Percentiles rank a stretch among this genome's conserved stretches.
Conservation (phyloP, 2,797 vertebrate genomes). For the Hafferia zeledoni region DNA sequence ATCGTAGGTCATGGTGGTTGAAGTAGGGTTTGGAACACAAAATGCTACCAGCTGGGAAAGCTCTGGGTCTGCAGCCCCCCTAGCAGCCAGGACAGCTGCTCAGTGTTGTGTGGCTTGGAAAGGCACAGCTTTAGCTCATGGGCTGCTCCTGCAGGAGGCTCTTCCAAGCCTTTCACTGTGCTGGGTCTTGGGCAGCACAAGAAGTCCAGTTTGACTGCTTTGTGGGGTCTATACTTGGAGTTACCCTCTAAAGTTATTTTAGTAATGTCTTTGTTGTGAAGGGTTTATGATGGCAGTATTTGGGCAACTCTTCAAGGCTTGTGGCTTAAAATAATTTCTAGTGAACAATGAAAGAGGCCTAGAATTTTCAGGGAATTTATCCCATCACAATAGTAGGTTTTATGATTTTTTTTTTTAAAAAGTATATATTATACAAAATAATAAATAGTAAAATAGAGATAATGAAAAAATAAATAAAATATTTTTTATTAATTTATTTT, state of each 20-base stretch:
- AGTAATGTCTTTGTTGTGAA: background rate
- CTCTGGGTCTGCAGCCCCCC: fast-evolving
- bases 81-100: too few relatives aligned
- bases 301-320: background rate
- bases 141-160: background rate
- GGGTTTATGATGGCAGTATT: background rate
- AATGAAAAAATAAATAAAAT: background rate
- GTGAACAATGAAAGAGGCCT: background rate
- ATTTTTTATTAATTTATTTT: too few relatives aligned
- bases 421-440: too few relatives aligned
- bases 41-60: background rate
- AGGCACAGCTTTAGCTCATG: background rate
- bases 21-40: background rate
- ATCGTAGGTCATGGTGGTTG: fast-evolving
- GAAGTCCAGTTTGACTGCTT: background rate
- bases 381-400: fast-evolving
- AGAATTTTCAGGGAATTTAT: background rate
- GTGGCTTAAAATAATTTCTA: background rate
- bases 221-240: background rate
- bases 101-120: background rate
- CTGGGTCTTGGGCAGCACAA: fast-evolving
- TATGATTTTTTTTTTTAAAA: too few relatives aligned
- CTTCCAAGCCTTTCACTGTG: background rate
- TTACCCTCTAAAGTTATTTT: background rate
- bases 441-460: background rate